A percentile compares a stretch with the other conserved stretches of the same genome.
Conservation (phyloP, 2,113 vertebrate species). For the Kryptolebias marmoratus region DNA sequence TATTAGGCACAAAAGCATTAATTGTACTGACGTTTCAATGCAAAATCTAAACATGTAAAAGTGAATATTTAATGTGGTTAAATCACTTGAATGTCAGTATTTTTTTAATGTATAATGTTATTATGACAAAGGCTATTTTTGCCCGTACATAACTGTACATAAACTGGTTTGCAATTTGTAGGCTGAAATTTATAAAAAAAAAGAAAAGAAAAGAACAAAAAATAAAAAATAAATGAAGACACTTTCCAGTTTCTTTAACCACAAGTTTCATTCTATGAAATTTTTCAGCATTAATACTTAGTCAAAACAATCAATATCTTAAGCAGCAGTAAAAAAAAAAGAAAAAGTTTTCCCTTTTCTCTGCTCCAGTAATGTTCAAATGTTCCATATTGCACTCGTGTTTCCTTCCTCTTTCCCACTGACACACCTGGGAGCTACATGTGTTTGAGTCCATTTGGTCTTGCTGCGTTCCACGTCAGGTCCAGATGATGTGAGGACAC, state of each 20-base stretch:
- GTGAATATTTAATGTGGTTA: background rate
- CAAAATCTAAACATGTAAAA: background rate
- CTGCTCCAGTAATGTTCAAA: slow-evolving; percentile 1
- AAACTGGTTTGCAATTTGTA: background rate
- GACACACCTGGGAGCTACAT: background rate
- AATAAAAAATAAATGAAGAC: background rate
- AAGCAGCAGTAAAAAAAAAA: slow-evolving; percentile 40
- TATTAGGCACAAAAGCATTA: too few relatives aligned
- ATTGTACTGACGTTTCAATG: too few relatives aligned
- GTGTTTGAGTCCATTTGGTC: slow-evolving; percentile 11
- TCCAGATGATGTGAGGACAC: slow-evolving; percentile 2
- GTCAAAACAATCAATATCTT: slow-evolving; percentile 7
- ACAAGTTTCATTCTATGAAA: slow-evolving; percentile 1
- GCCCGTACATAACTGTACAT: background rate
- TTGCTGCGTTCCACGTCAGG: background rate
- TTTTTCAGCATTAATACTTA: slow-evolving; percentile 12
- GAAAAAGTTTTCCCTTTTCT: background rate
- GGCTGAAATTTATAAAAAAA: slow-evolving; percentile 12
- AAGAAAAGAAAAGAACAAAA: background rate
- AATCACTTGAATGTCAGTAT: background rate
- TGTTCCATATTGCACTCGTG: slow-evolving; percentile 45
- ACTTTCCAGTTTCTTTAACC: background rate
- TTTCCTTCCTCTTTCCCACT: background rate
- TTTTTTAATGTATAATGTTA: background rate
- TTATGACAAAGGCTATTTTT: background rate